A percentile compares a stretch with the other conserved stretches of the same genome.
Conservation (phyloP, 2,797 vertebrate species). For the Neostethus bicornis region DNA sequence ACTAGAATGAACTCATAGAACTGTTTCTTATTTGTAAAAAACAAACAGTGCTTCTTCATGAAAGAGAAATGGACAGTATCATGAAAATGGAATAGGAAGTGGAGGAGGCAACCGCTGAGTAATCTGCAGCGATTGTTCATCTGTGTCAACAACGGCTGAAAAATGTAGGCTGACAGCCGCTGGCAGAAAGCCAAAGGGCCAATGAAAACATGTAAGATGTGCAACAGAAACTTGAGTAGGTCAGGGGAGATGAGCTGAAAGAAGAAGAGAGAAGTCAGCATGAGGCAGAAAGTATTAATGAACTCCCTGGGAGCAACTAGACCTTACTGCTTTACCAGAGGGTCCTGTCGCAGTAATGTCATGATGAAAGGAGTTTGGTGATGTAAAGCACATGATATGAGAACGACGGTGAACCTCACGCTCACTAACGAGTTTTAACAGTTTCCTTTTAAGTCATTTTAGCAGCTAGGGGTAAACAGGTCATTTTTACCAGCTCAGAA, state of each 20-base stretch:
- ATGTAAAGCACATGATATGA: slow-evolving; percentile 9
- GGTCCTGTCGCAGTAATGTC: slow-evolving; percentile 36
- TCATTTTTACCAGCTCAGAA: too few species aligned
- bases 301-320: slow-evolving; percentile 22
- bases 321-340: not conserved
- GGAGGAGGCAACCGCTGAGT: slow-evolving; percentile 47
- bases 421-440: slow-evolving; percentile 23
- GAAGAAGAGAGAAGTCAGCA: slow-evolving; percentile 2
- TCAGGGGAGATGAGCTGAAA: slow-evolving; percentile 58
- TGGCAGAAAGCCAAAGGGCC: slow-evolving; percentile 63
- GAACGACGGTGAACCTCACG: not conserved
- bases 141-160: slow-evolving; percentile 71
- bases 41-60: slow-evolving; percentile 28
- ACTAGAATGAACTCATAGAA: slow-evolving; percentile 31
- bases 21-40: slow-evolving; percentile 42
- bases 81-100: slow-evolving; percentile 61
- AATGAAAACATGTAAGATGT: slow-evolving; percentile 67
- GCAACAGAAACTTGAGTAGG: slow-evolving; percentile 68
- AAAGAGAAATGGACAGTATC: slow-evolving; percentile 60
- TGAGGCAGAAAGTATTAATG: slow-evolving; percentile 22
- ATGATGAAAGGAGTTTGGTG: slow-evolving; percentile 4
- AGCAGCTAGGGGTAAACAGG: too few species aligned
- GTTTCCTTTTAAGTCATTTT: not conserved
- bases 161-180: slow-evolving; percentile 73
- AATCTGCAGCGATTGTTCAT: slow-evolving; percentile 69